Conservation (phyloP, 2,888 invertebrate genomes). For the Idaea biselata region DNA sequence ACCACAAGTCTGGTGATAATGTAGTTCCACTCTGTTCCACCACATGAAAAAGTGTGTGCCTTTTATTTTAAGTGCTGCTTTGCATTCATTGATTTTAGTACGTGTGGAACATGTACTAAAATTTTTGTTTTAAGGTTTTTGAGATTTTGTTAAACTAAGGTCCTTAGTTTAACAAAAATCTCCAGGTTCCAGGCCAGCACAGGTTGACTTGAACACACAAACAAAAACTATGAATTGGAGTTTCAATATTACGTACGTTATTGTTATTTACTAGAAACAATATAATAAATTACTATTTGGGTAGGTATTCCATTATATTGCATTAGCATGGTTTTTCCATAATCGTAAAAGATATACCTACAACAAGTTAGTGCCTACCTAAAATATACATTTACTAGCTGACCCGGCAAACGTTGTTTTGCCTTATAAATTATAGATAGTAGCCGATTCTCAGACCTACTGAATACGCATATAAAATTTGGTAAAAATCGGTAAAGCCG, state of each 20-base stretch:
- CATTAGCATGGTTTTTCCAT: background rate
- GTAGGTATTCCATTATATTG: background rate
- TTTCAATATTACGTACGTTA: background rate
- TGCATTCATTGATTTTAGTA: background rate
- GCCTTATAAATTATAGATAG: no score
- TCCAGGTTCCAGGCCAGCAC: background rate
- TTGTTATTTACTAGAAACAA: background rate
- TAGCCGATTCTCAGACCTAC: no score
- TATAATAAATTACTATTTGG: background rate
- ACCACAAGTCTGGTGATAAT: background rate
- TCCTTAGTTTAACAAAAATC: background rate
- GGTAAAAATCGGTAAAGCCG: no score
- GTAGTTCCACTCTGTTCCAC: background rate
- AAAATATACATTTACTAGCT: no score
- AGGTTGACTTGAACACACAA: background rate
- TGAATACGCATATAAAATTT: no score
- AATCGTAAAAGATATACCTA: no score
- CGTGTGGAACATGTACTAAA: no score
- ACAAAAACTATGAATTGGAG: background rate
- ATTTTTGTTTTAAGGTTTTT: no score
- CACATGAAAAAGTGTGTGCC: background rate
- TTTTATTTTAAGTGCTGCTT: background rate
- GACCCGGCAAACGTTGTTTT: no score
- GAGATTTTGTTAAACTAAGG: no score
- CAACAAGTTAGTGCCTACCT: no score